Evolutionary conservation across 2,113 vertebrate genomes (phyloP).

Genomic region (Clupea harengus): DNA sequence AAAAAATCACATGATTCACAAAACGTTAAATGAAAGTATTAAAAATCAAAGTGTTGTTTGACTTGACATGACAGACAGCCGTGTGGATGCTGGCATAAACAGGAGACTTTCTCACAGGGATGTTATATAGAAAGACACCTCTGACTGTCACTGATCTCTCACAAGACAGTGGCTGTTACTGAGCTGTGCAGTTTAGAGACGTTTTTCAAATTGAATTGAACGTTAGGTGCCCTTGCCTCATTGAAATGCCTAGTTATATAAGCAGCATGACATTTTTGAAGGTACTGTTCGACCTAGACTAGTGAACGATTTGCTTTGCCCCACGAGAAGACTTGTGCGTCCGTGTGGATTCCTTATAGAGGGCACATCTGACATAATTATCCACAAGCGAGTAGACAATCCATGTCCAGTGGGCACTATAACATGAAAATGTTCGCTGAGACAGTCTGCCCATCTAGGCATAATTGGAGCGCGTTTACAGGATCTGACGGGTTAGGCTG

Average conservation of each 20-base stretch:
- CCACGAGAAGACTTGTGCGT: too few relatives aligned
- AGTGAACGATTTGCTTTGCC: background rate
- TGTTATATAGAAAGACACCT: background rate
- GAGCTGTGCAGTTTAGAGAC: background rate
- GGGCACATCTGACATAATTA: background rate
- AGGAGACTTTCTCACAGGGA: background rate
- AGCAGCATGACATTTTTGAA: background rate
- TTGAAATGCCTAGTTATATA: too few relatives aligned
- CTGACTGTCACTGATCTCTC: background rate
- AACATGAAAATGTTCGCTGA: background rate
- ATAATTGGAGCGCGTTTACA: background rate
- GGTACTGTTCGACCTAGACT: background rate
- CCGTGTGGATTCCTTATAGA: background rate
- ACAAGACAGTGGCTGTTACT: background rate
- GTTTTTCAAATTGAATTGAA: background rate
- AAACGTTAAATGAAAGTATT: background rate
- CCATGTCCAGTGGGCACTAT: background rate
- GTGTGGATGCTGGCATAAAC: background rate
- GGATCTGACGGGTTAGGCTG: too few relatives aligned
- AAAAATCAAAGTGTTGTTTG: background rate
- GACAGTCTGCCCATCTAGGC: background rate
- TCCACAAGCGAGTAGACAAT: background rate
- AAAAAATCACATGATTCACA: background rate
- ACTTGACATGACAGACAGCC: background rate
- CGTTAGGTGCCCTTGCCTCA: background rate